Percentiles rank a stretch among this genome's conserved stretches.
These are phyloP conservation scores for Paramacrobiotus metropolitanus DNA, from an alignment of 1,140 invertebrate species.

Conservation along the genomic window DNA sequence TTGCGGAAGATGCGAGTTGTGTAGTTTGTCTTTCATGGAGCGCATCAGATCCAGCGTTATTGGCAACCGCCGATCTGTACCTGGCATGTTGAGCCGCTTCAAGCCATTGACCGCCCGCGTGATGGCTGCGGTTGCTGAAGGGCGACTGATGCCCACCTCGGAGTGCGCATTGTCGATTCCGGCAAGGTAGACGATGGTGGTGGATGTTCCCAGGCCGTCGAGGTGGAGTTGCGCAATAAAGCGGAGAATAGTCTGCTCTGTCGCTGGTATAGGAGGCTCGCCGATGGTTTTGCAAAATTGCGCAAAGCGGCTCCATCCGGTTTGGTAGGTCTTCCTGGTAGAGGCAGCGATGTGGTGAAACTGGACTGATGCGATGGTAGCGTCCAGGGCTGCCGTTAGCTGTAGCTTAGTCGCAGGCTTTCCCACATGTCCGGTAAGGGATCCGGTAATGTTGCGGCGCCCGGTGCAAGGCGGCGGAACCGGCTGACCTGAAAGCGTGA, in stretches of 20 bases:
- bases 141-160: background rate
- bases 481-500: background rate
- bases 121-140: background rate
- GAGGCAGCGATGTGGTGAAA: background rate
- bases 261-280: background rate
- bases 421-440: background rate
- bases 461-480: background rate
- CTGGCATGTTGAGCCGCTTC: background rate
- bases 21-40: background rate
- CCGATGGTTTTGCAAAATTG: background rate
- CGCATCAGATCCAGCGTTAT: background rate
- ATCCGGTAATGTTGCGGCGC: background rate
- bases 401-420: background rate
- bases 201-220: background rate
- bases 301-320: background rate
- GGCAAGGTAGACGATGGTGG: background rate
- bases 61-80: background rate
- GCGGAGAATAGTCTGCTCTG: background rate
- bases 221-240: background rate
- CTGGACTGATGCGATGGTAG: background rate
- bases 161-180: background rate
- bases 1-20: background rate
- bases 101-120: background rate
- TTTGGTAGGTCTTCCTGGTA: background rate
- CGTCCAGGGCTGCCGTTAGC: background rate